These are phyloP conservation scores for Phyllostomus hastatus DNA, from an alignment of 2,113 vertebrate genomes.

Conservation along the genomic window DNA sequence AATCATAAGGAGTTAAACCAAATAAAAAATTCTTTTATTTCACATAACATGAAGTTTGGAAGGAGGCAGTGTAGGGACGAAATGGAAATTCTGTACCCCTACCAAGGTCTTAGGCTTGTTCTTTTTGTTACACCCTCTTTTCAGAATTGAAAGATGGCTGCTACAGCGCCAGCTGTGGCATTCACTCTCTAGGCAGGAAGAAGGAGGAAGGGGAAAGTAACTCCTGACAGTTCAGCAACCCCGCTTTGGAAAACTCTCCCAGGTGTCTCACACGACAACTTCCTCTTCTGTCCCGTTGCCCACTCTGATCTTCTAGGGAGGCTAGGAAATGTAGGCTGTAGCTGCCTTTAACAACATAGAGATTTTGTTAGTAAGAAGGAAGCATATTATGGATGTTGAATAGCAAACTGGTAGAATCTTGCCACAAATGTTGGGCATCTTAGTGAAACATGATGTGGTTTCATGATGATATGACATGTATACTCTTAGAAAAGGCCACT, in stretches of 20 bases:
- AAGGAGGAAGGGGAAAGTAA: not conserved
- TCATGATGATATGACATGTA: not conserved
- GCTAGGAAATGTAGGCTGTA: not conserved
- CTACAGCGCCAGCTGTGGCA: accelerated
- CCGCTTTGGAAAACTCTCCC: not conserved
- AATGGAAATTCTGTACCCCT: not conserved
- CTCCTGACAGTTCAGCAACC: not conserved
- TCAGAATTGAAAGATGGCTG: not conserved
- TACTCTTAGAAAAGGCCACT: not conserved
- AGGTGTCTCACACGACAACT: not conserved
- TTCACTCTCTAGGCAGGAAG: not conserved
- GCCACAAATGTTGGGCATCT: not conserved
- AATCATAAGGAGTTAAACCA: not conserved
- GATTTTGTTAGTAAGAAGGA: not conserved
- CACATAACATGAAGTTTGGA: not conserved
- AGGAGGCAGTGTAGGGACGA: not conserved
- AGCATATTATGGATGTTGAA: not conserved
- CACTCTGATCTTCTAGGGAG: not conserved
- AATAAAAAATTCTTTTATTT: not conserved
- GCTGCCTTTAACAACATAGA: not conserved
- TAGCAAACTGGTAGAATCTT: not conserved
- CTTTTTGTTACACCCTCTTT: not conserved
- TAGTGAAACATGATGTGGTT: not conserved
- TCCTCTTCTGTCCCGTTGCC: not conserved
- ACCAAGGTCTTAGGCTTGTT: not conserved